Conservation (phyloP, 2,888 invertebrate genomes). For the Pyrochroa serraticornis region DNA sequence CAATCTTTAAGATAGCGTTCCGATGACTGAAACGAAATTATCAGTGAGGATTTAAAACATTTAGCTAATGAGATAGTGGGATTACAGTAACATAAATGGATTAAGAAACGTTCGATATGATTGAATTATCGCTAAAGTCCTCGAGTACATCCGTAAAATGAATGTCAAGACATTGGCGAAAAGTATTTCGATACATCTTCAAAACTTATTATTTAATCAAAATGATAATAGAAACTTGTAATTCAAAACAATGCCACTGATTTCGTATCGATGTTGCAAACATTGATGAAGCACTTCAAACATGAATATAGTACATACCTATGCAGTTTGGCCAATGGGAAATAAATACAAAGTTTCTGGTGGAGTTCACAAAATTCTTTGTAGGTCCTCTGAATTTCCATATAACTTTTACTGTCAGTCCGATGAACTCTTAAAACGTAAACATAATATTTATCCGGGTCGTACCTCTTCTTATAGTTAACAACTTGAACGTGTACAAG, state of each 20-base stretch:
- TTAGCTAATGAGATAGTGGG: not conserved
- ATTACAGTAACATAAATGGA: too few relatives aligned
- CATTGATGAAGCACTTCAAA: not conserved
- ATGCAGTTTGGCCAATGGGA: constrained; percentile 88
- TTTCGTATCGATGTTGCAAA: not conserved
- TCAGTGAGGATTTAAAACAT: not conserved
- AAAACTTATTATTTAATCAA: not conserved
- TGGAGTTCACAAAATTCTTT: constrained; percentile 97
- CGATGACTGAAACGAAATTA: not conserved
- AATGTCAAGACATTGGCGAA: too few relatives aligned
- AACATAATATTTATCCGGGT: constrained; percentile 97
- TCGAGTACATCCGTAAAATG: too few relatives aligned
- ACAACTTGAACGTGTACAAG: constrained; percentile 84
- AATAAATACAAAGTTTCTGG: constrained; percentile 89
- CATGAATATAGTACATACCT: constrained; percentile 66
- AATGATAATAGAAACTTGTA: not conserved
- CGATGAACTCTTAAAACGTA: constrained; percentile 85
- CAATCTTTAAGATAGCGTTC: not conserved
- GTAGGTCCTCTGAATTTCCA: constrained; percentile 91
- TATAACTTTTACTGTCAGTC: constrained; percentile 83
- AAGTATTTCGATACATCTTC: not conserved
- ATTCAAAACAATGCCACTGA: not conserved
- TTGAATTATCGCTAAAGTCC: too few relatives aligned
- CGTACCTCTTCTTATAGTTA: constrained; percentile 92
- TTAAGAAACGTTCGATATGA: too few relatives aligned